A percentile compares a stretch with the other conserved stretches of the same genome.
phyloP scores from a whole-genome alignment of 92 coral and sea anemone species.

The Isaurus tuberculatus region DNA sequence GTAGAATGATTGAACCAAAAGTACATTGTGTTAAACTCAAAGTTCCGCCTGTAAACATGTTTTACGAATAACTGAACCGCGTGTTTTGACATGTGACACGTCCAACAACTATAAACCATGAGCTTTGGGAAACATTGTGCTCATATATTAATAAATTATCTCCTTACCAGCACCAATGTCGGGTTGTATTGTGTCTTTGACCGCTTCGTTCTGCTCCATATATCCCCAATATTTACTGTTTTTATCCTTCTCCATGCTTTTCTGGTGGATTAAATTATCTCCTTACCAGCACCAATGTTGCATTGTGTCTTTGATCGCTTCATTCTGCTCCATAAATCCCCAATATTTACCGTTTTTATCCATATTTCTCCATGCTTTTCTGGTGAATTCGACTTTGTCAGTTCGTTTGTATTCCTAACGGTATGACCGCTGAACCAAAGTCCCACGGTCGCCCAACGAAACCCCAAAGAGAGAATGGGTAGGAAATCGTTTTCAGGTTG shows the following conservation, averaged over 20 bases:
- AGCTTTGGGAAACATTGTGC: constrained; percentile 1
- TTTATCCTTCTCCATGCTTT: constrained; percentile 7
- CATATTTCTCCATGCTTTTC: too few relatives aligned
- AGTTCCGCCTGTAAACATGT: constrained; percentile 41
- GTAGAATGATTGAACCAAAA: constrained; percentile 20
- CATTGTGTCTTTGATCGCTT: too few relatives aligned
- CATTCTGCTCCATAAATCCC: constrained; percentile 33
- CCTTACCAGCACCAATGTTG: constrained; percentile 33
- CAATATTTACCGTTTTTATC: constrained; percentile 8
- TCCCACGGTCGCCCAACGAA: constrained; percentile 16
- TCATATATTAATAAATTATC: constrained; percentile 13
- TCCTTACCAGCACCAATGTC: constrained; percentile 1
- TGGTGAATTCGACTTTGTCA: not conserved
- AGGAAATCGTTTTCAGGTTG: too few relatives aligned
- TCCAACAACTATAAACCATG: constrained; percentile 26
- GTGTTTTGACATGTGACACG: constrained; percentile 33
- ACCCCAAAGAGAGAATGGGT: constrained; percentile 13
- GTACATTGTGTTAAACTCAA: constrained; percentile 33
- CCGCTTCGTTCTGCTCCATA: constrained; percentile 13
- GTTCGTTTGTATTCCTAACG: not conserved
- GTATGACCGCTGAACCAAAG: constrained; percentile 13
- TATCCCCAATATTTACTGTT: constrained; percentile 19
- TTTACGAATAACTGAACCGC: constrained; percentile 33
- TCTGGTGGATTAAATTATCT: constrained; percentile 15
- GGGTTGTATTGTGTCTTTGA: constrained; percentile 5